Evolutionary conservation across 2,888 invertebrate species (phyloP).

Genomic region (Synanthedon tipuliformis): DNA sequence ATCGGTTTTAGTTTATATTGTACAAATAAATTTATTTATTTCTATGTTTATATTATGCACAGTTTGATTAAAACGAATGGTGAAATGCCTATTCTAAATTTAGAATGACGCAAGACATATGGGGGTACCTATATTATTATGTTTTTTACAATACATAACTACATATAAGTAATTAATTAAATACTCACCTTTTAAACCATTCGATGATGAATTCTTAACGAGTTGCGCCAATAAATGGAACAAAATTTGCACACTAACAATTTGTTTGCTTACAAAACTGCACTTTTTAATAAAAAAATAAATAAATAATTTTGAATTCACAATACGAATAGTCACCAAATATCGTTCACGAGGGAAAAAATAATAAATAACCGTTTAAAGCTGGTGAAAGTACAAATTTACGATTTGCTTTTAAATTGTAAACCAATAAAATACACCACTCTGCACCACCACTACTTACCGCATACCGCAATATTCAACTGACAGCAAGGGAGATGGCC

Average conservation of each 20-base stretch:
- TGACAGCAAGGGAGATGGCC: slow-evolving; percentile 19
- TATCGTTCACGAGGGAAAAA: too few relatives aligned
- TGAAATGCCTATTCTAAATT: slow-evolving; percentile 25
- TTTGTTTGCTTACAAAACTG: slow-evolving; percentile 35
- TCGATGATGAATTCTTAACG: slow-evolving; percentile 20
- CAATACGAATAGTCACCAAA: too few relatives aligned
- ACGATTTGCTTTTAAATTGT: slow-evolving; percentile 28
- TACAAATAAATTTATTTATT: too few relatives aligned
- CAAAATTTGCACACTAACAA: slow-evolving; percentile 34
- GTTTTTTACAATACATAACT: background rate
- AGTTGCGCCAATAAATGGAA: slow-evolving; percentile 33
- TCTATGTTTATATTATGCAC: too few relatives aligned
- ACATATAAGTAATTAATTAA: slow-evolving; percentile 1
- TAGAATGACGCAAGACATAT: slow-evolving; percentile 22
- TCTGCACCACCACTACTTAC: slow-evolving; percentile 20
- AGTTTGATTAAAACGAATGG: too few relatives aligned
- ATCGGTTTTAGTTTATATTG: too few relatives aligned
- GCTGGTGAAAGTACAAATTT: slow-evolving; percentile 34
- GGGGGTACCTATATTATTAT: background rate
- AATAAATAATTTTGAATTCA: background rate
- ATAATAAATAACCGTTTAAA: slow-evolving; percentile 9
- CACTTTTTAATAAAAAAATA: slow-evolving; percentile 16
- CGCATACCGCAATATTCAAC: slow-evolving; percentile 47
- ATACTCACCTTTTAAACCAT: slow-evolving; percentile 37
- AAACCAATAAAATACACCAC: slow-evolving; percentile 18